A percentile compares a stretch with the other conserved stretches of the same genome.
Conservation (phyloP, 53 echinoderm and acorn worm genomes). For the Henricia sp. region DNA sequence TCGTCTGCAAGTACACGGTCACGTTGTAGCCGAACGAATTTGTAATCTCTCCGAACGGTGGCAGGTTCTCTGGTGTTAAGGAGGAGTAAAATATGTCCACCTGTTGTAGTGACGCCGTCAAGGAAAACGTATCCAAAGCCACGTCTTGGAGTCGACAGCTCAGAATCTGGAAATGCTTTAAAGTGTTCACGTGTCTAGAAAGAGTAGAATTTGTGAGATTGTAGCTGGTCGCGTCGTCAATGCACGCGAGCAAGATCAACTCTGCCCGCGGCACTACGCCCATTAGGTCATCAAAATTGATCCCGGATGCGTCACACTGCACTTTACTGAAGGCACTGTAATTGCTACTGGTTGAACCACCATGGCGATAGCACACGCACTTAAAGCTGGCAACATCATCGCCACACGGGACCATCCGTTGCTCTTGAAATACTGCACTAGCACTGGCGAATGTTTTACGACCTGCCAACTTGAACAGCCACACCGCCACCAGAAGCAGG, state of each 20-base stretch:
- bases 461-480: too few species aligned
- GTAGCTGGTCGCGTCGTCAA: neutral
- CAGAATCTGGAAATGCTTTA: neutral
- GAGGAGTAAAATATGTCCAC: conserved; percentile 20
- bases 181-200: neutral
- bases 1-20: conserved; percentile 2
- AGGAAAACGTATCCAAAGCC: neutral
- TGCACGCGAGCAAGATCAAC: neutral
- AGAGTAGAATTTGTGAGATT: conserved; percentile 7
- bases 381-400: neutral
- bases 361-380: neutral
- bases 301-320: neutral
- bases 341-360: neutral
- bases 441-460: too few species aligned
- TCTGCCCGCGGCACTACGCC: neutral
- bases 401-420: too few species aligned
- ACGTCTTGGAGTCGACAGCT: neutral
- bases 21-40: neutral
- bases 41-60: conserved; percentile 16
- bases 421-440: too few species aligned
- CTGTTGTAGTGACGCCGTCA: neutral
- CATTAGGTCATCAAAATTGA: conserved; percentile 13
- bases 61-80: neutral
- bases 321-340: conserved; percentile 1
- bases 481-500: too few species aligned